These are phyloP conservation scores for Peromyscus attwateri DNA, from an alignment of 2,797 vertebrate genomes.

Conservation along the genomic window DNA sequence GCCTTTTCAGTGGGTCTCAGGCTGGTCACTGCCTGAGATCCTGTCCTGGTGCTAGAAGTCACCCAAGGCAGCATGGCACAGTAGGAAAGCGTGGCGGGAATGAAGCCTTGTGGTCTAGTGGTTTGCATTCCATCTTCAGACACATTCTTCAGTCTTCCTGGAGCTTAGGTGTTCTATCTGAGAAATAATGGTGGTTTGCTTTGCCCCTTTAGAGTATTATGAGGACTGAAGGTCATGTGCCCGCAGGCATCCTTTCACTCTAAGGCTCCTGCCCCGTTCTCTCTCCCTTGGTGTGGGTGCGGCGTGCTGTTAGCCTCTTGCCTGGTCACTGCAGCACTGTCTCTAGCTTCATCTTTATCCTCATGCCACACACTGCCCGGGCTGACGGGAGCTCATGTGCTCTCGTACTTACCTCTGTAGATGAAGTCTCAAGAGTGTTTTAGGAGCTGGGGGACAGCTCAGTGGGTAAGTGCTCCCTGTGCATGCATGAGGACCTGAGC, in stretches of 20 bases:
- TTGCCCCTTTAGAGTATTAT: slow-evolving; percentile 1
- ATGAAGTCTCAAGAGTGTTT: background rate
- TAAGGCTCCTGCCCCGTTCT: background rate
- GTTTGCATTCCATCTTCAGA: slow-evolving; percentile 20
- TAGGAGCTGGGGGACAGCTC: background rate
- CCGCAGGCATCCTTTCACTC: background rate
- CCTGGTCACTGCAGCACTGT: background rate
- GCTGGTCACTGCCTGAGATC: background rate
- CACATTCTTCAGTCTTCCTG: background rate
- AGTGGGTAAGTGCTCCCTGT: too few relatives aligned
- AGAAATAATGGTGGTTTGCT: background rate
- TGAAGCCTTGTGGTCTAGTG: background rate
- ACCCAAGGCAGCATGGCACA: background rate
- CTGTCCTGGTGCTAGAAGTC: background rate
- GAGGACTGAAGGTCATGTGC: background rate
- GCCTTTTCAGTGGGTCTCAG: slow-evolving; percentile 27
- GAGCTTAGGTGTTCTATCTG: background rate
- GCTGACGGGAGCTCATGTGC: background rate
- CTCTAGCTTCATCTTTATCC: slow-evolving; percentile 23
- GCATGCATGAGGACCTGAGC: background rate
- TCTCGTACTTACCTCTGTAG: background rate
- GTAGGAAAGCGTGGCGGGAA: background rate
- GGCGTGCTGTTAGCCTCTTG: background rate
- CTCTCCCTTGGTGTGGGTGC: background rate
- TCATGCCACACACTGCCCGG: background rate